Evolutionary conservation across 2,113 vertebrate species (phyloP).

Genomic region (Gallinago jamesoni): DNA sequence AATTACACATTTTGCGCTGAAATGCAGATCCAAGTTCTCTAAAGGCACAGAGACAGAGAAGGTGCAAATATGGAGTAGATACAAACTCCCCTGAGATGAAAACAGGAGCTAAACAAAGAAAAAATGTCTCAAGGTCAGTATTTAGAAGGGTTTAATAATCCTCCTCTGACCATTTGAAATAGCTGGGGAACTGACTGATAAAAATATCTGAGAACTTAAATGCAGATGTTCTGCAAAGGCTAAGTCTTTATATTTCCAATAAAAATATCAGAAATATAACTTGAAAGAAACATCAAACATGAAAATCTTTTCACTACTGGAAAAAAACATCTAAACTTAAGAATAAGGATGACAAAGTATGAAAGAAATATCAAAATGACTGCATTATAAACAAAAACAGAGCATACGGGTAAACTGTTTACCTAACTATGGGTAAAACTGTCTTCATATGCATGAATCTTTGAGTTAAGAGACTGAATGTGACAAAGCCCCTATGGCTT

Average conservation of each 20-base stretch:
- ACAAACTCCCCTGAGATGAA: background rate
- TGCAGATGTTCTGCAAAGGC: background rate
- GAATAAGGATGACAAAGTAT: background rate
- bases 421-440: background rate
- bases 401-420: background rate
- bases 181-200: background rate
- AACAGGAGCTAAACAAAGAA: background rate
- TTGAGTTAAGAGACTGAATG: background rate
- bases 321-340: background rate
- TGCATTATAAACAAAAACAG: background rate
- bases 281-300: background rate
- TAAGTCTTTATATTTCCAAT: background rate
- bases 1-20: background rate
- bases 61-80: background rate
- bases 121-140: background rate
- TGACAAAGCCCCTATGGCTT: background rate
- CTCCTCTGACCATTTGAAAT: background rate
- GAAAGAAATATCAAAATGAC: background rate
- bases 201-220: background rate
- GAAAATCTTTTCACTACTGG: background rate
- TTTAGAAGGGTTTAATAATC: background rate
- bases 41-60: background rate
- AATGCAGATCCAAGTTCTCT: background rate
- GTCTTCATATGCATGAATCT: background rate
- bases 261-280: background rate